Evolutionary conservation across 2,113 vertebrate genomes (phyloP).

Genomic region (Actenoides hombroni): DNA sequence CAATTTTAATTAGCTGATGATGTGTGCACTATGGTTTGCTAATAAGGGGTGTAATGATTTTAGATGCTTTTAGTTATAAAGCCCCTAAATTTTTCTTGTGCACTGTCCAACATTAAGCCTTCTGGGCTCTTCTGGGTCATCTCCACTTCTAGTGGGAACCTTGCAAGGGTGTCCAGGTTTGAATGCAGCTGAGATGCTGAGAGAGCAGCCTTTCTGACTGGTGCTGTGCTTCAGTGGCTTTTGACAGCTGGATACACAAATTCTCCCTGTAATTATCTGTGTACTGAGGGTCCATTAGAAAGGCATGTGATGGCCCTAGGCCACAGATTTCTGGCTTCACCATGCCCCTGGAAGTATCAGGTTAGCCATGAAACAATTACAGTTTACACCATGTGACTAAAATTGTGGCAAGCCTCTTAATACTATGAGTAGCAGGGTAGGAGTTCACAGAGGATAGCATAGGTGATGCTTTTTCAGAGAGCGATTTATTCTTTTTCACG

Average conservation of each 20-base stretch:
- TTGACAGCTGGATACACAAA: conserved; percentile 43
- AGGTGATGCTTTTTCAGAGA: neutral
- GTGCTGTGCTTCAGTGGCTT: neutral
- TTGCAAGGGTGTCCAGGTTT: conserved; percentile 4
- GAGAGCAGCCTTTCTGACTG: neutral
- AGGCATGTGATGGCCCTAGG: conserved; percentile 21
- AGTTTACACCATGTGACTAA: neutral
- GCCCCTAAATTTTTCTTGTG: neutral
- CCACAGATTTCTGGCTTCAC: conserved; percentile 37
- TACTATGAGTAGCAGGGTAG: neutral
- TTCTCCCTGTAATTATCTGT: conserved; percentile 65
- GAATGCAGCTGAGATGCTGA: conserved; percentile 12
- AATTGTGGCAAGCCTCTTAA: conserved; percentile 31
- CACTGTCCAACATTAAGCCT: conserved; percentile 18
- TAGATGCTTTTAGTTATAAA: neutral
- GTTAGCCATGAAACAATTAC: conserved; percentile 54
- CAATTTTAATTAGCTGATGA: conserved; percentile 60
- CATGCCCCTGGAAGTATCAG: conserved; percentile 57
- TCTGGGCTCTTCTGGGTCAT: conserved; percentile 59
- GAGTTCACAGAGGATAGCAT: conserved; percentile 10
- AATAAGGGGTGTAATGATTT: conserved; percentile 54
- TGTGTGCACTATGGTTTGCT: conserved; percentile 26
- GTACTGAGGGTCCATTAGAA: conserved; percentile 50
- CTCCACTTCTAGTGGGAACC: conserved; percentile 40
- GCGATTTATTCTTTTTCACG: neutral